Conservation (phyloP, 2,113 vertebrate genomes). For the Stigmatopora argus region DNA sequence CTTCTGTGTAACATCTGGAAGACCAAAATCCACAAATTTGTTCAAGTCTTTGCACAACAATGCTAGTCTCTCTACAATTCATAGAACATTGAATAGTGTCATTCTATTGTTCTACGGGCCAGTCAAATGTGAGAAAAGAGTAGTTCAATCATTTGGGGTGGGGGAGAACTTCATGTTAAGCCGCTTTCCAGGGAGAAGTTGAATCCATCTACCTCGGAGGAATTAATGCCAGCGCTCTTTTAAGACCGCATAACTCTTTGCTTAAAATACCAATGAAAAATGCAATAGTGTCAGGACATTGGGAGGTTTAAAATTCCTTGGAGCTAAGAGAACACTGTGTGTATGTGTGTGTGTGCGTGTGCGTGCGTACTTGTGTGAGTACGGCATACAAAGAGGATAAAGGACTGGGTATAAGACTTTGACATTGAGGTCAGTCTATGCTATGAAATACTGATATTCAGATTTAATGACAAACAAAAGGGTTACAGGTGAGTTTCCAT, state of each 20-base stretch:
- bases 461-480: constrained; percentile 25
- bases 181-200: constrained; percentile 56
- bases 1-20: background rate
- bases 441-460: constrained; percentile 34
- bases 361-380: constrained; percentile 21
- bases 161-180: constrained; percentile 54
- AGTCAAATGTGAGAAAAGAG: constrained; percentile 23
- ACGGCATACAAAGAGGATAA: constrained; percentile 45
- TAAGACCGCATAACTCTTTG: constrained; percentile 65
- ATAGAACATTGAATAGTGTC: background rate
- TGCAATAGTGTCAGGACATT: constrained; percentile 53
- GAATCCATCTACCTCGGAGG: constrained; percentile 56
- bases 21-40: background rate
- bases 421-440: constrained; percentile 36
- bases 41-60: background rate
- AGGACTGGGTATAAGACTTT: constrained; percentile 30
- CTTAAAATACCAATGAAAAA: constrained; percentile 68
- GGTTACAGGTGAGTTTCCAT: constrained; percentile 13
- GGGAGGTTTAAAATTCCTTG: constrained; percentile 65
- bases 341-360: constrained; percentile 27
- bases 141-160: constrained; percentile 34
- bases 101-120: constrained; percentile 22
- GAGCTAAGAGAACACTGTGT: constrained; percentile 26
- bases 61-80: background rate
- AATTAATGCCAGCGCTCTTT: constrained; percentile 70